A percentile compares a stretch with the other conserved stretches of the same genome.
Evolutionary conservation across 2,797 vertebrate genomes (phyloP).

Genomic region (Microcaecilia unicolor): DNA sequence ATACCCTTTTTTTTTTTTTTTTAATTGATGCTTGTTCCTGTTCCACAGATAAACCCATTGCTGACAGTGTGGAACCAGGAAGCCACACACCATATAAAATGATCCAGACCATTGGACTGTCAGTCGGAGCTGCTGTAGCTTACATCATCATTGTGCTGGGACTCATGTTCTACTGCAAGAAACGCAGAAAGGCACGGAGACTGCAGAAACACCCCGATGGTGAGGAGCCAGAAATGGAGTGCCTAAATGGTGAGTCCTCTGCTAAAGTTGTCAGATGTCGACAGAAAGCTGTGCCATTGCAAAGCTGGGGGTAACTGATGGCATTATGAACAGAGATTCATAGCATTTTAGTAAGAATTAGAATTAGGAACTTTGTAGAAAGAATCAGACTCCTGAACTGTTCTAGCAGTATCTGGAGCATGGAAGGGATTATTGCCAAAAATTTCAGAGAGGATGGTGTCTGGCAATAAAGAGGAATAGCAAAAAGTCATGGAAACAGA

Average conservation of each 20-base stretch:
- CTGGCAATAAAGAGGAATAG: too few relatives aligned
- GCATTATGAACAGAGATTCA: too few relatives aligned
- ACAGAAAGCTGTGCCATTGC: background rate
- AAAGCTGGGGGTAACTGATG: background rate
- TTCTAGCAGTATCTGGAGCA: too few relatives aligned
- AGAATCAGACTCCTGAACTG: too few relatives aligned
- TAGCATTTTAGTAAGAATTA: too few relatives aligned
- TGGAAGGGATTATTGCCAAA: too few relatives aligned
- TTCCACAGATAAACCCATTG: slow-evolving; percentile 73
- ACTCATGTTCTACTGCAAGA: slow-evolving; percentile 98
- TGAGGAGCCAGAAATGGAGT: slow-evolving; percentile 94
- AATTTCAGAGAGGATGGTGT: too few relatives aligned
- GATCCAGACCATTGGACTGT: slow-evolving; percentile 96
- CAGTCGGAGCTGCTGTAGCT: slow-evolving; percentile 88
- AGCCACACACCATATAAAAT: slow-evolving; percentile 90
- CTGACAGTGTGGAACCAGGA: slow-evolving; percentile 12
- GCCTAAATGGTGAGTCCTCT: slow-evolving; percentile 87
- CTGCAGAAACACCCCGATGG: slow-evolving; percentile 78
- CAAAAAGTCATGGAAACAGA: too few relatives aligned
- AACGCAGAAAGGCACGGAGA: slow-evolving; percentile 83
- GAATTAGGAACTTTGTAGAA: too few relatives aligned
- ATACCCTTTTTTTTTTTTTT: too few relatives aligned
- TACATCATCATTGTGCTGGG: slow-evolving; percentile 94
- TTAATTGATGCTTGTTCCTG: too few relatives aligned
- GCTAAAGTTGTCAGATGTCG: background rate